Evolutionary conservation across 2,113 vertebrate species (phyloP).

Genomic region (Apodemus speciosus): DNA sequence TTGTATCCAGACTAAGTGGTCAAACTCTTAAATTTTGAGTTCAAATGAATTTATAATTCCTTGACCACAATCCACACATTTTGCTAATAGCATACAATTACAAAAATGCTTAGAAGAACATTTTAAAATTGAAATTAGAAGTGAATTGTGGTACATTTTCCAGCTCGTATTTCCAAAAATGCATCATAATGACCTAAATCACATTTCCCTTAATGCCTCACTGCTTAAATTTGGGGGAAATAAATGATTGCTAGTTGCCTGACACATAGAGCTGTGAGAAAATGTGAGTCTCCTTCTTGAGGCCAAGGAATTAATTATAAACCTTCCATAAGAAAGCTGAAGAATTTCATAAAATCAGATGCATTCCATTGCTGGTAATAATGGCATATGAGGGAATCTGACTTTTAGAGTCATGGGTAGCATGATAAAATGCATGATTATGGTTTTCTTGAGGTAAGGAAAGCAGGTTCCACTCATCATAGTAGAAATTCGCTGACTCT

Average conservation of each 20-base stretch:
- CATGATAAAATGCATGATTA: neutral
- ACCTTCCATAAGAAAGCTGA: neutral
- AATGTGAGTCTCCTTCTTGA: neutral
- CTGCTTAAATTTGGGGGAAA: neutral
- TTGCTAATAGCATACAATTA: neutral
- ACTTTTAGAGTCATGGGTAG: neutral
- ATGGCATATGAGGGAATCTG: neutral
- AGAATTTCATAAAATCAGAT: conserved; percentile 14
- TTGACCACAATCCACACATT: neutral
- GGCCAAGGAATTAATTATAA: conserved; percentile 1
- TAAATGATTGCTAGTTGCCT: neutral
- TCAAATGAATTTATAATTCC: neutral
- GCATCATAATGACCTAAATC: conserved; percentile 8
- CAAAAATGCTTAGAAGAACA: neutral
- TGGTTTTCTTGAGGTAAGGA: neutral
- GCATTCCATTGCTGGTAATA: neutral
- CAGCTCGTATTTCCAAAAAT: neutral
- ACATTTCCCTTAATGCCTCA: neutral
- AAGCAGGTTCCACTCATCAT: neutral
- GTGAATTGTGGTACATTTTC: conserved; percentile 14
- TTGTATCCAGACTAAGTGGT: neutral
- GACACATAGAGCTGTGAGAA: neutral
- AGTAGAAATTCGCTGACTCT: neutral
- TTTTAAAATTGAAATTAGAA: conserved; percentile 2
- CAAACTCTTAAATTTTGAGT: neutral